Conservation (phyloP, 1,140 invertebrate species). For the Sesamia nonagrioides region DNA sequence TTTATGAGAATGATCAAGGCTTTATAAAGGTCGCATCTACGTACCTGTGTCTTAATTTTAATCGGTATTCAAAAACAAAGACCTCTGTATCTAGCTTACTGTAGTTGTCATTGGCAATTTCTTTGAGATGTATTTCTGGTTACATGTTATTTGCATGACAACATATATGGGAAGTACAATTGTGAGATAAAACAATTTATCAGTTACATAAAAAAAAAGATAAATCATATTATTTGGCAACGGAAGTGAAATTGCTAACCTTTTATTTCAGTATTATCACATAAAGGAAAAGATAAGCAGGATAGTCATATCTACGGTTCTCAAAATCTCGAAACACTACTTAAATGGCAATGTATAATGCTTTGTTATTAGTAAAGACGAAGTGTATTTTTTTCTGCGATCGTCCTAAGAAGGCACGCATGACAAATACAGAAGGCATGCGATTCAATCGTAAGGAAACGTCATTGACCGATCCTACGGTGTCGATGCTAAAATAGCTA, state of each 20-base stretch:
- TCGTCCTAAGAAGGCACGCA: constrained; percentile 33
- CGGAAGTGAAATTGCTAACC: constrained; percentile 4
- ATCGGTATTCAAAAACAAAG: not conserved
- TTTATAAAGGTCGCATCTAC: not conserved
- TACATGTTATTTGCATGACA: not conserved
- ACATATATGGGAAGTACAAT: not conserved
- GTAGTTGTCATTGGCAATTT: not conserved
- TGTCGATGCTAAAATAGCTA: constrained; percentile 38
- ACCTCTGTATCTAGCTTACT: no score
- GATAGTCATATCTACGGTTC: not conserved
- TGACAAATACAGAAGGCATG: constrained; percentile 45
- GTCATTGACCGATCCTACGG: constrained; percentile 41
- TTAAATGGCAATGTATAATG: constrained; percentile 13
- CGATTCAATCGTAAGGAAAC: constrained; percentile 44
- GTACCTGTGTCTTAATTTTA: not conserved
- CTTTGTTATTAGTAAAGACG: constrained; percentile 35
- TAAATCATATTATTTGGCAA: not conserved
- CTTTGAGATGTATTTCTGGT: not conserved
- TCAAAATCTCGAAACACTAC: constrained; percentile 11
- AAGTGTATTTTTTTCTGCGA: constrained; percentile 24
- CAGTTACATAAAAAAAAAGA: not conserved
- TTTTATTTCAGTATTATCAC: constrained; percentile 18
- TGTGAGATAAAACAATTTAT: not conserved
- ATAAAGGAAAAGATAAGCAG: not conserved
- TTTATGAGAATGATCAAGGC: not conserved